phyloP scores from a whole-genome alignment of 2,888 invertebrate genomes.

The Seira ritae region DNA sequence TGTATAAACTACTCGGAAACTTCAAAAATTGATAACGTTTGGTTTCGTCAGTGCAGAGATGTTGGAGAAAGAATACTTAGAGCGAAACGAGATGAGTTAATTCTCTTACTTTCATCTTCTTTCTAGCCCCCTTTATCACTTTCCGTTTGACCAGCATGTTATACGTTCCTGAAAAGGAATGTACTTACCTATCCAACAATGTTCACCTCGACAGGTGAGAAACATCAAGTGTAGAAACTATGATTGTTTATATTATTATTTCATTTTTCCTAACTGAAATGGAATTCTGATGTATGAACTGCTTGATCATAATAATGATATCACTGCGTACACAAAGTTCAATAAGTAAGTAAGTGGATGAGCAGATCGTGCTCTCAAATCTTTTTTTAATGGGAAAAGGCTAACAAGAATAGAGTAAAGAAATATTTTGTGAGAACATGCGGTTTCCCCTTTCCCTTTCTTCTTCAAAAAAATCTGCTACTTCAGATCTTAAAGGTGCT shows the following conservation, averaged over 20 bases:
- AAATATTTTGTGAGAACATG: slow-evolving; percentile 36
- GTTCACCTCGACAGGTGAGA: too few relatives aligned
- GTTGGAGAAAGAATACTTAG: background rate
- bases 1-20: slow-evolving; percentile 11
- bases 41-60: slow-evolving; percentile 22
- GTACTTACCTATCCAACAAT: too few relatives aligned
- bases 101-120: background rate
- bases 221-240: too few relatives aligned
- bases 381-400: slow-evolving; percentile 12
- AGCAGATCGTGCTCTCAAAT: slow-evolving; percentile 32
- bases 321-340: slow-evolving; percentile 5
- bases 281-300: slow-evolving; percentile 22
- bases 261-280: too few relatives aligned
- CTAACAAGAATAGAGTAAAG: slow-evolving; percentile 3
- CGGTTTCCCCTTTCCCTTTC: slow-evolving; percentile 34
- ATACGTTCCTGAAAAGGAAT: background rate
- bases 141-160: slow-evolving; percentile 32
- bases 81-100: background rate
- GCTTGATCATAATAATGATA: slow-evolving; percentile 37
- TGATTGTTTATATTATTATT: too few relatives aligned
- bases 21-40: slow-evolving; percentile 51
- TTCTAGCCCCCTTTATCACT: slow-evolving; percentile 18
- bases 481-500: slow-evolving; percentile 32
- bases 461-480: slow-evolving; percentile 26
- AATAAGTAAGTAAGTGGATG: slow-evolving; percentile 47